phyloP scores from a whole-genome alignment of 2,888 invertebrate genomes.

The Julus scanicus region DNA sequence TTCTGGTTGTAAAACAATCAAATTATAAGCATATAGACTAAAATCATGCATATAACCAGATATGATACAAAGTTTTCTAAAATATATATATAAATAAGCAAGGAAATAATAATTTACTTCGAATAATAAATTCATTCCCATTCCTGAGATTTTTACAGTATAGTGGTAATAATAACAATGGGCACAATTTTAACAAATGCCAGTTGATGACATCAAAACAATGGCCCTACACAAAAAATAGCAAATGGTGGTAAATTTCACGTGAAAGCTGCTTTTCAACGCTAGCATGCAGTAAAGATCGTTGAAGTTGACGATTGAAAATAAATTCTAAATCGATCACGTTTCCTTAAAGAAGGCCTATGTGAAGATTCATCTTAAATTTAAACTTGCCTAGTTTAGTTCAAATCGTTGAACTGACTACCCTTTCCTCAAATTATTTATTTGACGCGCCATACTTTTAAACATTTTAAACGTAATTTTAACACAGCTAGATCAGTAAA shows the following conservation, averaged over 20 bases:
- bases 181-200: not conserved
- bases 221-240: not conserved
- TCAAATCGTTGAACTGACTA: not conserved
- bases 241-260: not conserved
- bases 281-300: not conserved
- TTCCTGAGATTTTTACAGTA: not conserved
- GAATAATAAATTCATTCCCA: not conserved
- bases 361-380: not conserved
- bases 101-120: no score
- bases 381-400: not conserved
- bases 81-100: no score
- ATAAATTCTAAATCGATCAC: not conserved
- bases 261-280: not conserved
- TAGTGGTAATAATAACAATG: not conserved
- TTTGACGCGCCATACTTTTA: not conserved
- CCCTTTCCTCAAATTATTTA: not conserved
- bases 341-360: not conserved
- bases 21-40: no score
- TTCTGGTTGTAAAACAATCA: no score
- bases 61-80: no score
- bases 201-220: not conserved
- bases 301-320: not conserved
- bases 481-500: not conserved
- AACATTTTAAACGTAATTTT: not conserved
- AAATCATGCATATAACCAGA: no score